A percentile compares a stretch with the other conserved stretches of the same genome.
Conservation (phyloP, 2,113 vertebrate species). For the Ctenodactylus gundi region DNA sequence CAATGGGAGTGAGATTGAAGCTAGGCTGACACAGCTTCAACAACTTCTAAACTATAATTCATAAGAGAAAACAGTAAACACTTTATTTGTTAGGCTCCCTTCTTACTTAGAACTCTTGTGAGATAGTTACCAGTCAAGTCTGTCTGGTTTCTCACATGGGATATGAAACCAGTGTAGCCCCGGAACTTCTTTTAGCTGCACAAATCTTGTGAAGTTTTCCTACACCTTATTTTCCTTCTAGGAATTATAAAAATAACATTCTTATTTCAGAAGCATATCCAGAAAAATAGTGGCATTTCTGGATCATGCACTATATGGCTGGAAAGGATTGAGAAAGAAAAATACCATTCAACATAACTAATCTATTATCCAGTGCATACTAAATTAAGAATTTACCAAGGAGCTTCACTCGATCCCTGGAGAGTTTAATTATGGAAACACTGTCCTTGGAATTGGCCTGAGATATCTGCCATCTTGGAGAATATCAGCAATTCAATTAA, state of each 20-base stretch:
- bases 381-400: not conserved
- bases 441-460: not conserved
- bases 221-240: not conserved
- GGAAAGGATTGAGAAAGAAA: not conserved
- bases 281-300: not conserved
- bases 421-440: not conserved
- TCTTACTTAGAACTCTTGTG: not conserved
- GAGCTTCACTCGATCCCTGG: not conserved
- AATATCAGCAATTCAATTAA: not conserved
- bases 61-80: not conserved
- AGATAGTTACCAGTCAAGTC: not conserved
- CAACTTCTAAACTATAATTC: not conserved
- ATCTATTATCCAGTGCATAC: not conserved
- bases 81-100: not conserved
- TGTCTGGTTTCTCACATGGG: not conserved
- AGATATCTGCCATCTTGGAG: not conserved
- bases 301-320: not conserved
- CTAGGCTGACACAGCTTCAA: not conserved
- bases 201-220: not conserved
- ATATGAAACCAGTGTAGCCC: too few species aligned
- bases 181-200: not conserved
- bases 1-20: not conserved
- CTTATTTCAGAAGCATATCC: not conserved
- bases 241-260: not conserved
- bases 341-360: not conserved